Base-by-base conservation (phyloP, 2,888 invertebrate species). In the Dryobotodes eremita region DNA sequence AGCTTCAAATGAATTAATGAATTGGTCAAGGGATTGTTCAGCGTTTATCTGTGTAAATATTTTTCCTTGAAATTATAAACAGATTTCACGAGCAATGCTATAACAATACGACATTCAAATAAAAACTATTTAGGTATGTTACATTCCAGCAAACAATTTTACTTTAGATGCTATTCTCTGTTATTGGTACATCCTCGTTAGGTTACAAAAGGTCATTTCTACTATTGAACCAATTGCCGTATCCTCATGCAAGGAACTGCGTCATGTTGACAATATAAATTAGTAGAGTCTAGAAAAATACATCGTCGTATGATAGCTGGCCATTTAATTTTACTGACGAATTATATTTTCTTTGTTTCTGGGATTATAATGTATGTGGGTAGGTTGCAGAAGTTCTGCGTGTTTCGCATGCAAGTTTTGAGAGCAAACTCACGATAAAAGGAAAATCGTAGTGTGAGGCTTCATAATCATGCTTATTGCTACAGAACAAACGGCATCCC, bases 151-250 rank as follows among this genome's bases (percentile, higher is more conserved):
- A 31, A 50, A 79, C 3, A n/a, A 71, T 59, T 31, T 46, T n/a
- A 65, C 31, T 71, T 53, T 71, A 36, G 20, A n/a, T 23, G 31
- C 31, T 46, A 42, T 46, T 57, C 11, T 50, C 42, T 57, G 15
- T 75, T 61, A 83, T 76, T 82, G 53, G 15, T 53, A 71, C 36
- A 65, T 75, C 82, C 75, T 82, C 31, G 42, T 66, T 82, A 23
- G 15, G 36, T 57, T 42, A 26, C 0, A 57, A 66, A 68, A 68
- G 8, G 26, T 42, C 1, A 69, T 69, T 75, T n/a, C 31, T n/a
- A 68, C 48, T 55, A 36, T 15, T 50, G 0, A 42, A 69, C 6
- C 26, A 82, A 75, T 57, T 48, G 53, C 0, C 3, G 42, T 55
- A 23, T 50, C 68, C 48, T 61, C 26, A 2, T 23, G 0, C 8